phyloP scores from a whole-genome alignment of 2,113 vertebrate genomes.

The Perccottus glenii region DNA sequence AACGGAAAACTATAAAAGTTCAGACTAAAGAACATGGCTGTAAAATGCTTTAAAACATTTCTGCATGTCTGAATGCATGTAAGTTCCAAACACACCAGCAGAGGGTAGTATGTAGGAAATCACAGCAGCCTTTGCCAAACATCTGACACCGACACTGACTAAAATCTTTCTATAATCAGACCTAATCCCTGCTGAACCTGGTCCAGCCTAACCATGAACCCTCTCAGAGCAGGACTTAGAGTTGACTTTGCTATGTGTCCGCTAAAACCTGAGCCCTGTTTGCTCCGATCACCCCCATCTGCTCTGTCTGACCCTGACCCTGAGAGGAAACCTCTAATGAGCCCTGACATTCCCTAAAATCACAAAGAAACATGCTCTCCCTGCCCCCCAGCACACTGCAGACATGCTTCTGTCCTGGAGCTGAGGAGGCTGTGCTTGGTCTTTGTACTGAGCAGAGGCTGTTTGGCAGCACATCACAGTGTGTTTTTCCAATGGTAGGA shows the following conservation, averaged over 20 bases:
- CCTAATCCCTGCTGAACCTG: too few relatives aligned
- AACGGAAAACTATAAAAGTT: neutral
- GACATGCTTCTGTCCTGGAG: slow-evolving; percentile 16
- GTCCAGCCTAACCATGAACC: too few relatives aligned
- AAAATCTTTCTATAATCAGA: neutral
- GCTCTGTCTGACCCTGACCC: slow-evolving; percentile 57
- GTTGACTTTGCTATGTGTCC: slow-evolving; percentile 40
- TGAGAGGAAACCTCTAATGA: slow-evolving; percentile 67
- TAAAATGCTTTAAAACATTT: too few relatives aligned
- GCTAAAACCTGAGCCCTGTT: slow-evolving; percentile 24
- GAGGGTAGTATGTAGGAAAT: slow-evolving; percentile 55
- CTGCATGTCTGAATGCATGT: too few relatives aligned
- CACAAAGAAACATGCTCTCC: slow-evolving; percentile 15
- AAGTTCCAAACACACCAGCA: slow-evolving; percentile 30
- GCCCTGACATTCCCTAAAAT: slow-evolving; percentile 47
- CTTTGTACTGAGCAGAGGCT: neutral
- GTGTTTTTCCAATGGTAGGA: slow-evolving; percentile 30
- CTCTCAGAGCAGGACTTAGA: slow-evolving; percentile 3
- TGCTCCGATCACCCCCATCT: slow-evolving; percentile 63
- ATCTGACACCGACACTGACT: neutral
- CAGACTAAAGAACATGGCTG: too few relatives aligned
- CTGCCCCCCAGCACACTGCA: slow-evolving; percentile 7
- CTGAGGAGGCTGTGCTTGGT: slow-evolving; percentile 26
- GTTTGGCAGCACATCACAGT: slow-evolving; percentile 63
- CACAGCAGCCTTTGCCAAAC: slow-evolving; percentile 16